Percentiles rank a stretch among this genome's conserved stretches.
phyloP scores from a whole-genome alignment of 2,888 invertebrate genomes.

The Leptopilina myrica region DNA sequence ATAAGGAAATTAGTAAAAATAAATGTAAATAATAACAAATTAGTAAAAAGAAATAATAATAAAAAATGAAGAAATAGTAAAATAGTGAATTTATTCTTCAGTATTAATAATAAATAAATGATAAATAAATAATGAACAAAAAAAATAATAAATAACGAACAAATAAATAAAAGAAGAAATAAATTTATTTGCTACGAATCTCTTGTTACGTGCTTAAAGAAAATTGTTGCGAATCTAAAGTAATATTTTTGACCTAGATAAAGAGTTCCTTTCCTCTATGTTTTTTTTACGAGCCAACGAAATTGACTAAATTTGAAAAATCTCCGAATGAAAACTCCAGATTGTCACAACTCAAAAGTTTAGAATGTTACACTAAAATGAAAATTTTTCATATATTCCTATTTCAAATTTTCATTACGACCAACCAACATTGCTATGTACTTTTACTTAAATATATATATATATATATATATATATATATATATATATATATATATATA shows the following conservation, averaged over 20 bases:
- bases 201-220: neutral
- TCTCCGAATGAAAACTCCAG: neutral
- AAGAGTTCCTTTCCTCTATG: neutral
- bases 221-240: constrained; percentile 3
- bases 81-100: no score
- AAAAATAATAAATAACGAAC: neutral
- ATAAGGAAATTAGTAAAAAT: no score
- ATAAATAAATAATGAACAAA: no score
- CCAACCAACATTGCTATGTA: neutral
- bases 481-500: no score
- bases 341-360: neutral
- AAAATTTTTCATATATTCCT: constrained; percentile 6
- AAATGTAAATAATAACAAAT: no score
- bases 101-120: no score
- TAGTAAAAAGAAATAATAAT: no score
- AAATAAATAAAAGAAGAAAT: no score
- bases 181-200: neutral
- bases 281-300: neutral
- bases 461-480: no score
- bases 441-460: no score
- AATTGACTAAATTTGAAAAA: constrained; percentile 14
- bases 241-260: constrained; percentile 4
- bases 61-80: no score
- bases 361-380: neutral
- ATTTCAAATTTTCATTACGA: constrained; percentile 17